These are phyloP conservation scores for Trichopria drosophilae DNA, from an alignment of 2,888 invertebrate species.

Conservation along the genomic window DNA sequence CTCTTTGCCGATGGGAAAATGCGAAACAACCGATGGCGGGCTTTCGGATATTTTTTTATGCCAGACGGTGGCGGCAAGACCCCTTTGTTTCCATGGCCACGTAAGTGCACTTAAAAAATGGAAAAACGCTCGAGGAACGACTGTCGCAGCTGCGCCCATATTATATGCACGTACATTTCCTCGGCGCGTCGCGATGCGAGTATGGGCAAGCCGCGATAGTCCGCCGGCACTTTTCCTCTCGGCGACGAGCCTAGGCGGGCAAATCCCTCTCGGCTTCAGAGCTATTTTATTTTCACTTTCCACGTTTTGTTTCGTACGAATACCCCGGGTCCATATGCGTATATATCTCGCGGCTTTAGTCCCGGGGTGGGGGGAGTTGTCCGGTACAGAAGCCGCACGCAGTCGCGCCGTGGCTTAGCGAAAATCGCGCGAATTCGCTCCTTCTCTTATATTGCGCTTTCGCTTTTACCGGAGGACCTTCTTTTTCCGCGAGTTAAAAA, in stretches of 20 bases:
- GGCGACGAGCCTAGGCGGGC: conserved; percentile 36
- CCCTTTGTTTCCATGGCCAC: conserved; percentile 31
- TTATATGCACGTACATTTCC: conserved; percentile 33
- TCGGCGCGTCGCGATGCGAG: too few relatives aligned
- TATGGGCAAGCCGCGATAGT: conserved; percentile 27
- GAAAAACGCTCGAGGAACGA: conserved; percentile 44
- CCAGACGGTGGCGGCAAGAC: conserved; percentile 6
- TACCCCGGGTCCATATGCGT: conserved; percentile 36
- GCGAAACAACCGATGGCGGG: too few relatives aligned
- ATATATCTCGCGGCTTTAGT: too few relatives aligned
- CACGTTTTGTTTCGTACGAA: conserved; percentile 46
- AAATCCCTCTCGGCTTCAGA: conserved; percentile 43
- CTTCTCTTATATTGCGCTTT: conserved; percentile 7
- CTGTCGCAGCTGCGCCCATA: conserved; percentile 43
- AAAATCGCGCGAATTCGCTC: conserved; percentile 28
- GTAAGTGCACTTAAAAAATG: conserved; percentile 49
- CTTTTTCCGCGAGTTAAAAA: too few relatives aligned
- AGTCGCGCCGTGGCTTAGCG: conserved; percentile 44
- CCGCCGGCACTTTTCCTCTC: conserved; percentile 18
- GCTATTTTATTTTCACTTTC: conserved; percentile 52
- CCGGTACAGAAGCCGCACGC: conserved; percentile 39
- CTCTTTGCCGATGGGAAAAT: background rate
- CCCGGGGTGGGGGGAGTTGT: too few relatives aligned
- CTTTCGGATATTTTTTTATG: conserved; percentile 2
- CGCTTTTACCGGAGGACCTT: conserved; percentile 15